These are phyloP conservation scores for Samia ricini DNA, from an alignment of 1,140 invertebrate genomes.

Conservation along the genomic window DNA sequence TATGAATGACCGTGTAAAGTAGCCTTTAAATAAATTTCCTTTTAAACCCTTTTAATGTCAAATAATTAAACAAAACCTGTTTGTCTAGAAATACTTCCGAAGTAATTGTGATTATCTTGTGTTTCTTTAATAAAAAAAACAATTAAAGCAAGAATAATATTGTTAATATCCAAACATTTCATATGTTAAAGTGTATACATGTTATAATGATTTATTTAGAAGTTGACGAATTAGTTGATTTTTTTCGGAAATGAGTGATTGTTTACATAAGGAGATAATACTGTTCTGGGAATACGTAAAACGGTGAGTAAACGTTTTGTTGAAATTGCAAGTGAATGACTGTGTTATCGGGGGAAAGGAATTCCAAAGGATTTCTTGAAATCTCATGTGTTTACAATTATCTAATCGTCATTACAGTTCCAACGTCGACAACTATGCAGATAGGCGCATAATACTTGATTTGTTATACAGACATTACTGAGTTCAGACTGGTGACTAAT, in stretches of 20 bases:
- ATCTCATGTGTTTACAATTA: not conserved
- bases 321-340: not conserved
- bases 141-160: too few relatives aligned
- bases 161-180: too few relatives aligned
- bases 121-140: too few relatives aligned
- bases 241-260: constrained; percentile 39
- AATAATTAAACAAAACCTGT: not conserved
- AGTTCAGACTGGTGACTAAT: too few relatives aligned
- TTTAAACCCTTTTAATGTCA: not conserved
- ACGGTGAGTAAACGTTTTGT: constrained; percentile 43
- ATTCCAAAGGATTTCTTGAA: not conserved
- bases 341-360: not conserved
- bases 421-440: too few relatives aligned
- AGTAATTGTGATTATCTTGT: not conserved
- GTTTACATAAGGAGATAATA: constrained; percentile 58
- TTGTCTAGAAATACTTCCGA: not conserved
- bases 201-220: not conserved
- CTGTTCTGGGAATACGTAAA: constrained; percentile 70
- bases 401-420: not conserved
- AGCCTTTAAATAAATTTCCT: constrained; percentile 4
- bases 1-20: constrained; percentile 27
- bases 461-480: too few relatives aligned
- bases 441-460: too few relatives aligned
- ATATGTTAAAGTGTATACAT: not conserved
- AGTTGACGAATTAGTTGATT: not conserved